Conservation (phyloP, 2,888 invertebrate genomes). For the Rapana venosa region DNA sequence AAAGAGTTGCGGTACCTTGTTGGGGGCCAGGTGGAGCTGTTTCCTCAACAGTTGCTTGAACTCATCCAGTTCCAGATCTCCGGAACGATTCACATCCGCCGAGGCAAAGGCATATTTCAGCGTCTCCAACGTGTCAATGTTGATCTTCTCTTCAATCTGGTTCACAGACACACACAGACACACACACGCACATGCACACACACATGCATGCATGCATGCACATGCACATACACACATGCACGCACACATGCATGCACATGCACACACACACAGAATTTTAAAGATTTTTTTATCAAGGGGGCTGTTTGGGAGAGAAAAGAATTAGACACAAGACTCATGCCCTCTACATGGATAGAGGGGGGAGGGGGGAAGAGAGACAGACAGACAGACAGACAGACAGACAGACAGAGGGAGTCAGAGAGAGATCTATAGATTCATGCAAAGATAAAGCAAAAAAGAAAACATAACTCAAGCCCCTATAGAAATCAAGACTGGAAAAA, state of each 20-base stretch:
- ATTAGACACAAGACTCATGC: too few species aligned
- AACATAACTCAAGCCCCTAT: too few species aligned
- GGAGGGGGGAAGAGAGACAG: background rate
- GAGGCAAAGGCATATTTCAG: conserved; percentile 75
- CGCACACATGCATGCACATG: too few species aligned
- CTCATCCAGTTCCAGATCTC: conserved; percentile 74
- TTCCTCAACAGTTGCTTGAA: conserved; percentile 75
- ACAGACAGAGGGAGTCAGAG: background rate
- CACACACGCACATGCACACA: too few species aligned
- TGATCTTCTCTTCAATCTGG: conserved; percentile 78
- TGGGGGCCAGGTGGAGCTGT: conserved; percentile 68
- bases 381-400: background rate
- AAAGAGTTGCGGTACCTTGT: conserved; percentile 61
- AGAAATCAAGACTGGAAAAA: too few species aligned
- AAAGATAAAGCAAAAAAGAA: background rate
- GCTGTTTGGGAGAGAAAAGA: too few species aligned
- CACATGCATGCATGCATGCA: too few species aligned
- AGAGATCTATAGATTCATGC: background rate
- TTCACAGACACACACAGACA: background rate
- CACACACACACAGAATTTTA: too few species aligned
- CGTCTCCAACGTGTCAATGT: conserved; percentile 75
- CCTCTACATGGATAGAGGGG: background rate
- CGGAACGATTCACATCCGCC: conserved; percentile 74
- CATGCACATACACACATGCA: too few species aligned
- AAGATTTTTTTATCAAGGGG: too few species aligned